phyloP scores from a whole-genome alignment of 2,888 invertebrate genomes.

The Diarsia mendica region DNA sequence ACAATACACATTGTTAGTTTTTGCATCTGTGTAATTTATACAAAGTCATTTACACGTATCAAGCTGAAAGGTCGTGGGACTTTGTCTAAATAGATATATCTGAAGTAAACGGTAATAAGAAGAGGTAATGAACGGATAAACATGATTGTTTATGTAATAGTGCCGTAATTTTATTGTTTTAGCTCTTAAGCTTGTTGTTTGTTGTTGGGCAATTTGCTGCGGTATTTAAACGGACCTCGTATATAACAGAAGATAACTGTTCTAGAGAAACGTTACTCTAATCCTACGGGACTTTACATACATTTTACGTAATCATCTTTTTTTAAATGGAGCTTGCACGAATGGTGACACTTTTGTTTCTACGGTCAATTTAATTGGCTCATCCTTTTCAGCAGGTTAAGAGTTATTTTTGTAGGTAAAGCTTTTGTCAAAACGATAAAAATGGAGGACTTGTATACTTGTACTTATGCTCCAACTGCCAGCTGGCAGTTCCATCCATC shows the following conservation, averaged over 20 bases:
- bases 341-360: background rate
- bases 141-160: constrained; percentile 30
- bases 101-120: constrained; percentile 15
- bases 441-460: too few relatives aligned
- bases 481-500: too few relatives aligned
- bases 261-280: background rate
- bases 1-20: constrained; percentile 79
- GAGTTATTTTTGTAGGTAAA: background rate
- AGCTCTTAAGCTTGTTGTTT: background rate
- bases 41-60: constrained; percentile 24
- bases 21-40: constrained; percentile 60
- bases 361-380: background rate
- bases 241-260: background rate
- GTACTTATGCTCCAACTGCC: too few relatives aligned
- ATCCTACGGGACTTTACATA: background rate
- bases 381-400: background rate
- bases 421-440: background rate
- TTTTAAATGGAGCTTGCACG: background rate
- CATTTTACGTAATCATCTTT: background rate
- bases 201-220: background rate
- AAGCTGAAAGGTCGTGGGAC: constrained; percentile 63
- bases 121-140: constrained; percentile 31
- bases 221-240: background rate
- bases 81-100: constrained; percentile 23
- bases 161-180: constrained; percentile 19